Percentiles rank a stretch among this genome's conserved stretches.
Conservation (phyloP, 2,113 vertebrate genomes). For the Bombycilla garrulus region DNA sequence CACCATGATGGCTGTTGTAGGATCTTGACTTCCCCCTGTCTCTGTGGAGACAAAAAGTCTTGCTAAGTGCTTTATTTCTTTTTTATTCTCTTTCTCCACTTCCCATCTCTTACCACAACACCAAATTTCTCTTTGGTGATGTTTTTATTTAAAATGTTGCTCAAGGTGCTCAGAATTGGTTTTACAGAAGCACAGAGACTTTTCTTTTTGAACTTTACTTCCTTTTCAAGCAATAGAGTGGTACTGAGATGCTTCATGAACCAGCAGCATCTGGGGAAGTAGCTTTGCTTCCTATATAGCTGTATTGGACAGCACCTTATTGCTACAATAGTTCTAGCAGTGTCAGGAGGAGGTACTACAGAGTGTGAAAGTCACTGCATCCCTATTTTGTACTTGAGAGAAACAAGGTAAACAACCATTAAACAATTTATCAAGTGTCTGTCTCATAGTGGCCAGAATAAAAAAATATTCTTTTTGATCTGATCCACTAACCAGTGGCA, state of each 20-base stretch:
- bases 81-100: neutral
- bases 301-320: neutral
- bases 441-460: neutral
- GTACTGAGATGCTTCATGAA: neutral
- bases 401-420: neutral
- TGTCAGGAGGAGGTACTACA: neutral
- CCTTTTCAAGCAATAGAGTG: neutral
- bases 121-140: neutral
- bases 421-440: neutral
- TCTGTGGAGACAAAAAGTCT: constrained; percentile 19
- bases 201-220: neutral
- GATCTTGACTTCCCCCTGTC: neutral
- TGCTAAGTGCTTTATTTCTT: neutral
- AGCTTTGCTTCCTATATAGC: neutral
- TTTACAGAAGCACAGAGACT: neutral
- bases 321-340: neutral
- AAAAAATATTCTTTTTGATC: neutral
- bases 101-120: neutral
- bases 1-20: neutral
- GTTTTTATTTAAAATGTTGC: neutral
- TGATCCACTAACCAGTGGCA: neutral
- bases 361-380: neutral
- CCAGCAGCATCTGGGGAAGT: neutral
- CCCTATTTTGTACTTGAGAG: neutral
- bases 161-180: neutral